These are phyloP conservation scores for Achlya flavicornis DNA, from an alignment of 2,888 invertebrate genomes.

Conservation along the genomic window DNA sequence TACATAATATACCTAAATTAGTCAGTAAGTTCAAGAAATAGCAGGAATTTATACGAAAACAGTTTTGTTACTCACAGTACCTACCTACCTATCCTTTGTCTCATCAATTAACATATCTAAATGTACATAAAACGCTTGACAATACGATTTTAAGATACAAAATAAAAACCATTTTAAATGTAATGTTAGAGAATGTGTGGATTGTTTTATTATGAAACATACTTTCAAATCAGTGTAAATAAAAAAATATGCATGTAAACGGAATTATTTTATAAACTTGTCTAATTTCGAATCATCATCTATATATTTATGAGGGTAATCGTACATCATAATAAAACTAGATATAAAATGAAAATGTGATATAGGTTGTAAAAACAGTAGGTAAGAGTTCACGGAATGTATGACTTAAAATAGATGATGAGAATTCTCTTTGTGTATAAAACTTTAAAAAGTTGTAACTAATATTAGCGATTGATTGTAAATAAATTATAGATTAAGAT, in stretches of 20 bases:
- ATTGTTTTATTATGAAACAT: conserved; percentile 35
- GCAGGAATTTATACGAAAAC: conserved; percentile 26
- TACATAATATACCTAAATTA: conserved; percentile 36
- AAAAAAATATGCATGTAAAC: background rate
- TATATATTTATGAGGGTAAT: conserved; percentile 4
- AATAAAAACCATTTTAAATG: conserved; percentile 49
- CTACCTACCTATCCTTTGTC: conserved; percentile 42
- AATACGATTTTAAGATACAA: conserved; percentile 76
- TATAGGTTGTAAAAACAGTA: conserved; percentile 81
- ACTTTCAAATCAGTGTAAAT: conserved; percentile 8
- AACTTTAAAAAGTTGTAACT: conserved; percentile 67
- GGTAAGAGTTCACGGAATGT: conserved; percentile 71
- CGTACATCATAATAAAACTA: conserved; percentile 38
- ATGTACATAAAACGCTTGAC: conserved; percentile 82
- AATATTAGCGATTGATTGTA: conserved; percentile 67
- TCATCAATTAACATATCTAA: conserved; percentile 81
- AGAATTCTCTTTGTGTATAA: conserved; percentile 61
- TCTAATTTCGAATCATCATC: background rate
- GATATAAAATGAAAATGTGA: conserved; percentile 81
- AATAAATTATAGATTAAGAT: conserved; percentile 79
- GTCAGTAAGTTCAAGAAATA: conserved; percentile 26
- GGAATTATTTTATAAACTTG: conserved; percentile 17
- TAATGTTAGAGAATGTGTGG: conserved; percentile 41
- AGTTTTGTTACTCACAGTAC: conserved; percentile 45
- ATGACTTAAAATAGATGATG: conserved; percentile 52